Base-by-base conservation (phyloP, 1,140 invertebrate genomes). In the Panagrolaimus sp. region DNA sequence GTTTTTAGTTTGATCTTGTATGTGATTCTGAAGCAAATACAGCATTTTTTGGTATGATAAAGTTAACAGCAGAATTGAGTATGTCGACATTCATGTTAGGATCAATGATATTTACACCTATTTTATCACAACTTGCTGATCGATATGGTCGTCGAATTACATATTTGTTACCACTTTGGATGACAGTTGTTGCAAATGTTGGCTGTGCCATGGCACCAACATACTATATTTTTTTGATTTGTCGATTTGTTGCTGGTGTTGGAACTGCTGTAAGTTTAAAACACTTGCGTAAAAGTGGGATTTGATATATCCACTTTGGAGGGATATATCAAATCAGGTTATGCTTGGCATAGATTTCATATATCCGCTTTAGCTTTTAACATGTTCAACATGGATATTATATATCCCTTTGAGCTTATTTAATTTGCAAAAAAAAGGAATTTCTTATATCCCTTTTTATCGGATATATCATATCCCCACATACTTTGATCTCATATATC, bases 201-300 rank as follows among this genome's bases (percentile, higher is more conserved):
- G 76, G 73, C 14, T 79, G 76, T 25, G 62, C 74, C 23, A 47
- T 79, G 20, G 63, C 74, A 11, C 74, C 74, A 13, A 69, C 45
- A 20, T 76, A 79, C 61, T 42, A 47, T 25, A 65, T 45, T 9
- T 76, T 76, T 65, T 44, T 76, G n/a, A 8, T 74, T 51, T 76
- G 79, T 61, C 74, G 74, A 16, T 79, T 76, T 67, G 11, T 74
- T 42, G 71, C 74, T 14, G 74, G 74, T 23, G 63, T 72, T 42
- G 65, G 68, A n/a, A 67, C 65, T 47, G 65, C 72, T n/a, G 72
- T 73, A 13, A 66, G 63, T 45, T 66, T 61, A 14, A 42, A 51
- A 20, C 23, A 14, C 5, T 16, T 38, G n/a, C n/a, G n/a, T n/a
- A n/a, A n/a, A n/a, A n/a, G n/a, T n/a, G n/a, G 23, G 38, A 64